Evolutionary conservation across 2,113 vertebrate species (phyloP).

Genomic region (Tenebrosternarchus preto): DNA sequence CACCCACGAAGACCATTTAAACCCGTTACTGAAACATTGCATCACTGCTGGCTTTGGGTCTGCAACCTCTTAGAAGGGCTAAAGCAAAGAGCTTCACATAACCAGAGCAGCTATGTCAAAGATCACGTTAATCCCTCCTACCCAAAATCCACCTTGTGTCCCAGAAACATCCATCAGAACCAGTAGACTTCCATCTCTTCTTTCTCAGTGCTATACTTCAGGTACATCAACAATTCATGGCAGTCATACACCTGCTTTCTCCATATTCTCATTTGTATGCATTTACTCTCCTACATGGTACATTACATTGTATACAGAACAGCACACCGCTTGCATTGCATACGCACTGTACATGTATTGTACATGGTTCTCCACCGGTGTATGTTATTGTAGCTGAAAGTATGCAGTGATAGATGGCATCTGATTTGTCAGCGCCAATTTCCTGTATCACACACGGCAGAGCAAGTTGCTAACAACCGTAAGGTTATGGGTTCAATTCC

Average conservation of each 20-base stretch:
- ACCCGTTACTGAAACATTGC: background rate
- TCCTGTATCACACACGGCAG: background rate
- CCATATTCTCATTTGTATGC: background rate
- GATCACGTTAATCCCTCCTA: constrained; percentile 21
- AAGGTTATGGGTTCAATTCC: no score
- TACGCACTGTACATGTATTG: background rate
- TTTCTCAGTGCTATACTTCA: background rate
- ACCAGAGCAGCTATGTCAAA: background rate
- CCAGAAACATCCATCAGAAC: constrained; percentile 25
- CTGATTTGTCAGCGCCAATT: background rate
- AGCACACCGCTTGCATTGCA: background rate
- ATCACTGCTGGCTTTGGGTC: background rate
- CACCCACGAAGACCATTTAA: background rate
- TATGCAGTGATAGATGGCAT: background rate
- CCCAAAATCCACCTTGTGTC: constrained; percentile 26
- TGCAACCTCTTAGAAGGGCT: background rate
- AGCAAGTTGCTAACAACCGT: no score
- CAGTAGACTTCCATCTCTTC: background rate
- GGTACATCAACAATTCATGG: constrained; percentile 9
- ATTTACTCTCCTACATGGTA: background rate
- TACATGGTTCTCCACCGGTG: background rate
- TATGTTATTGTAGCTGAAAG: background rate
- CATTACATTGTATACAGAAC: background rate
- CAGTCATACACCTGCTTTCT: background rate
- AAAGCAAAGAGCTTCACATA: background rate